Evolutionary conservation across 2,888 invertebrate genomes (phyloP).

Genomic region (Coecobrya sp.): DNA sequence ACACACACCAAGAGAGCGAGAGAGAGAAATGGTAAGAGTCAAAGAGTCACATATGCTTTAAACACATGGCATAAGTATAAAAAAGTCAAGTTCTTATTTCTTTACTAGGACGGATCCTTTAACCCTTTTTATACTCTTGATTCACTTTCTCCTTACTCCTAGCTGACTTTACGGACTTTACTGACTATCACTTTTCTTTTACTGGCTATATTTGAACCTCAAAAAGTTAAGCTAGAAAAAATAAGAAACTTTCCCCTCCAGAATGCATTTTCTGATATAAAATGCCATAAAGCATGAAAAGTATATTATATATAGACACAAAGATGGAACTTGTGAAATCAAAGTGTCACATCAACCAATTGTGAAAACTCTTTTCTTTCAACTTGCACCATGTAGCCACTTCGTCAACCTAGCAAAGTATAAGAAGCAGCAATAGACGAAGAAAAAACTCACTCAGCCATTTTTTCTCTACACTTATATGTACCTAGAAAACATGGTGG

Average conservation of each 20-base stretch:
- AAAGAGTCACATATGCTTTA: slow-evolving; percentile 42
- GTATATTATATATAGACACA: slow-evolving; percentile 60
- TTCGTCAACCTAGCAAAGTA: slow-evolving; percentile 69
- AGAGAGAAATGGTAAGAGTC: slow-evolving; percentile 29
- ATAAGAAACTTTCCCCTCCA: slow-evolving; percentile 11
- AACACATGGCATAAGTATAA: slow-evolving; percentile 13
- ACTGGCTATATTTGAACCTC: slow-evolving; percentile 28
- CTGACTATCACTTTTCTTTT: slow-evolving; percentile 30
- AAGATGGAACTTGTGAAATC: slow-evolving; percentile 81
- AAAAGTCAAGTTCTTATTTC: slow-evolving; percentile 37
- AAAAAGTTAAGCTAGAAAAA: slow-evolving; percentile 41
- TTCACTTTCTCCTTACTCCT: slow-evolving; percentile 28
- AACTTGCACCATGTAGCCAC: slow-evolving; percentile 73
- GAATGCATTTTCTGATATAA: slow-evolving; percentile 61
- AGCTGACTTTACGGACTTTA: slow-evolving; percentile 32
- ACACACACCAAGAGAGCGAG: slow-evolving; percentile 31
- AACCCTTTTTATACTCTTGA: slow-evolving; percentile 52
- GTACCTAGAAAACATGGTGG: slow-evolving; percentile 3
- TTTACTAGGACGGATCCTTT: slow-evolving; percentile 44
- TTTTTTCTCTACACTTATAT: background rate
- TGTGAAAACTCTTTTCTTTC: slow-evolving; percentile 79
- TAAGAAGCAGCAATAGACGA: background rate
- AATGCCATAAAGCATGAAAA: slow-evolving; percentile 76
- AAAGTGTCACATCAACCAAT: slow-evolving; percentile 81
- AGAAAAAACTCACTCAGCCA: slow-evolving; percentile 62